Evolutionary conservation across 64 coral and sea anemone genomes (phyloP).

Genomic region (Stylophora pistillata): DNA sequence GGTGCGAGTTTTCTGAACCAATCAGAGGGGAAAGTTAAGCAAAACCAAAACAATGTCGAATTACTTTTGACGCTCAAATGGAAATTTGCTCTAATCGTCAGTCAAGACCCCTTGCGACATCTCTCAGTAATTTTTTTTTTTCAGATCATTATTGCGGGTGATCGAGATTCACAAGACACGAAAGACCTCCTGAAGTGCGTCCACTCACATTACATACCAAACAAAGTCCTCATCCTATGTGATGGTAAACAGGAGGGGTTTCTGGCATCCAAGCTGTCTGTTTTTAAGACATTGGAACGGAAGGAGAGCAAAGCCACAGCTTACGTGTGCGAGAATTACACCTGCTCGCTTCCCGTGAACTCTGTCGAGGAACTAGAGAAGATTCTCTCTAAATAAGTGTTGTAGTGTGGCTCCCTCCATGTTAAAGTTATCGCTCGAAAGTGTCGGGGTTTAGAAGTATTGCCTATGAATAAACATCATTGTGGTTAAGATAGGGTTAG

Average conservation of each 20-base stretch:
- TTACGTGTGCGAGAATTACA: conserved; percentile 89
- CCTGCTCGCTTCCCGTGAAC: conserved; percentile 81
- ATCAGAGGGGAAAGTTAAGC: too few relatives aligned
- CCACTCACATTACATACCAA: conserved; percentile 87
- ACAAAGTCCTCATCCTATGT: conserved; percentile 90
- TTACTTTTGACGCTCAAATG: background rate
- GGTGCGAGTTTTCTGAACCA: too few relatives aligned
- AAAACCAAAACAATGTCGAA: too few relatives aligned
- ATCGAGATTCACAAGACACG: conserved; percentile 79
- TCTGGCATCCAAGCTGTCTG: conserved; percentile 65
- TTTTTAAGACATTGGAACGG: conserved; percentile 83
- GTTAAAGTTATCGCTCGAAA: background rate
- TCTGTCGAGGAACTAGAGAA: conserved; percentile 68
- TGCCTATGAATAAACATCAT: too few relatives aligned
- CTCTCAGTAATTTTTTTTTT: background rate
- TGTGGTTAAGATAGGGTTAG: too few relatives aligned
- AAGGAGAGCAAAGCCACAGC: conserved; percentile 81
- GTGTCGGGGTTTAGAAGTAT: too few relatives aligned
- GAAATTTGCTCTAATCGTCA: background rate
- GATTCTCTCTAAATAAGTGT: conserved; percentile 41
- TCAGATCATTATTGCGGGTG: conserved; percentile 93
- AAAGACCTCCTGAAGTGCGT: conserved; percentile 74
- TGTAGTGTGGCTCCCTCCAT: background rate
- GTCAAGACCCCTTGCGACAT: too few relatives aligned
- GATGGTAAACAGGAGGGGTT: conserved; percentile 81